Conservation (phyloP, 2,113 vertebrate genomes). For the Promerops cafer region DNA sequence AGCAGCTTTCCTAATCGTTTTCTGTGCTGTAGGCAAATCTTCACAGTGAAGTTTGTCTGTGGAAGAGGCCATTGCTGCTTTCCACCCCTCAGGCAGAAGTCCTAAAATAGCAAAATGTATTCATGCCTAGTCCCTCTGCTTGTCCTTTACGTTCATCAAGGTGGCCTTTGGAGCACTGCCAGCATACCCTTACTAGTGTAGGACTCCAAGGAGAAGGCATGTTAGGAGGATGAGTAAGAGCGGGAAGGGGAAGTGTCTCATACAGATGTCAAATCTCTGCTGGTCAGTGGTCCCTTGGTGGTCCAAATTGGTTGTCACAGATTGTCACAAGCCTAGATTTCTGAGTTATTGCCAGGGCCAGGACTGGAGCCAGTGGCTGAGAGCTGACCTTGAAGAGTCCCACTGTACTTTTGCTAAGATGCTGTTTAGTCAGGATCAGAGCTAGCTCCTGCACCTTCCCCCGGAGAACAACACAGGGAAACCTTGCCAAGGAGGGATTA, state of each 20-base stretch:
- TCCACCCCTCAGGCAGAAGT: not conserved
- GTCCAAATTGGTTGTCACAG: not conserved
- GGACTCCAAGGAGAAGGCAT: not conserved
- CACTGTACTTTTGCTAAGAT: not conserved
- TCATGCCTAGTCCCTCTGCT: not conserved
- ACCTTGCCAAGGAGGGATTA: not conserved
- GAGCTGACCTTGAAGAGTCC: not conserved
- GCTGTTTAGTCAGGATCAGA: not conserved
- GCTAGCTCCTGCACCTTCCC: not conserved
- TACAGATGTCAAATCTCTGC: not conserved
- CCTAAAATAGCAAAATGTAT: not conserved
- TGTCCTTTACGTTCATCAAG: not conserved
- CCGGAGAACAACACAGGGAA: not conserved
- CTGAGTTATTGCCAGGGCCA: not conserved
- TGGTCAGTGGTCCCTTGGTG: not conserved
- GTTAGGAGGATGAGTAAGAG: not conserved
- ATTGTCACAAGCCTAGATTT: not conserved
- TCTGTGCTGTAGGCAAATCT: not conserved
- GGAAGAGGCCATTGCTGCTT: not conserved
- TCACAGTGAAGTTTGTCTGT: not conserved
- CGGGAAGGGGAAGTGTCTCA: not conserved
- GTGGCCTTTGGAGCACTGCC: not conserved
- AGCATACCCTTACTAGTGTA: too few species aligned
- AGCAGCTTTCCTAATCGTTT: not conserved
- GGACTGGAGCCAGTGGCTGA: not conserved